Conservation (phyloP, 2,113 vertebrate species). For the Lipophrys pholis region DNA sequence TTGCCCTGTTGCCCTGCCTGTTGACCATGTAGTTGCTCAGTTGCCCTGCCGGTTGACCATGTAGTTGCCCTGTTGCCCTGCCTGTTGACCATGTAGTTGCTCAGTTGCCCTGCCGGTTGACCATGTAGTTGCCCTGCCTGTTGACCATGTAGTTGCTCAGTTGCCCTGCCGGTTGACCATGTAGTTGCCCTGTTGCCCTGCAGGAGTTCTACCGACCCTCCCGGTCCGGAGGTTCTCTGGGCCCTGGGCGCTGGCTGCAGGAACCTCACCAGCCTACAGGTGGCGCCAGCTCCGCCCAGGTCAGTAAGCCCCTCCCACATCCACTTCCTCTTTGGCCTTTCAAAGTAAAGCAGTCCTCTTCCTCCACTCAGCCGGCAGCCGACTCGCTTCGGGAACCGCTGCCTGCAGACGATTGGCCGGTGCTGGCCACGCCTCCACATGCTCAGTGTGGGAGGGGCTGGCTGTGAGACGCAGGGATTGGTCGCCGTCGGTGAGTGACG, state of each 20-base stretch:
- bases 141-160: no score
- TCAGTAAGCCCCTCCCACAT: no score
- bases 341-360: background rate
- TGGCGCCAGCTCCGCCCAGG: constrained; percentile 92
- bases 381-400: constrained; percentile 91
- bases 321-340: no score
- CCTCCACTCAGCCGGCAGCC: constrained; percentile 88
- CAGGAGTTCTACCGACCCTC: constrained; percentile 90
- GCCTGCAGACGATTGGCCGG: constrained; percentile 95
- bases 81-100: no score
- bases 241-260: constrained; percentile 94
- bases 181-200: background rate
- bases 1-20: no score
- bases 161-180: background rate
- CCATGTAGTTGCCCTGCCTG: no score
- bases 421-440: constrained; percentile 93
- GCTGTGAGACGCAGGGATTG: constrained; percentile 91
- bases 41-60: no score
- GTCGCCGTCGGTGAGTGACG: constrained; percentile 87
- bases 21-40: no score
- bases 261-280: constrained; percentile 91
- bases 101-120: no score
- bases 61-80: no score
- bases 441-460: constrained; percentile 90
- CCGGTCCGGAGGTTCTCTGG: constrained; percentile 95